These are phyloP conservation scores for Hypotaenidia okinawae DNA, from an alignment of 2,797 vertebrate species.

Conservation along the genomic window DNA sequence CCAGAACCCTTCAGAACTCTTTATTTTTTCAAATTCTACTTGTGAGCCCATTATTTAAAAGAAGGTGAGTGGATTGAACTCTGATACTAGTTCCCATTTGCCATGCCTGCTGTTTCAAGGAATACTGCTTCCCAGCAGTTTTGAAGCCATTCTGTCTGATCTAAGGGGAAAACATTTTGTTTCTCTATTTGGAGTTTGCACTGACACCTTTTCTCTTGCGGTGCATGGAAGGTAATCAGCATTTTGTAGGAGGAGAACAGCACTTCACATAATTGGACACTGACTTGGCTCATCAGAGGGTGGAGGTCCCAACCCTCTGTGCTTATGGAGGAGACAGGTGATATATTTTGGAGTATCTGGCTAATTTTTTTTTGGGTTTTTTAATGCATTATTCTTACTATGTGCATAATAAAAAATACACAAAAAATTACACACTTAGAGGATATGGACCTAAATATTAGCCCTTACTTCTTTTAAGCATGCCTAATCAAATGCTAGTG, in stretches of 20 bases:
- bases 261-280: not conserved
- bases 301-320: not conserved
- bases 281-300: not conserved
- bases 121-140: not conserved
- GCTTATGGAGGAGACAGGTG: not conserved
- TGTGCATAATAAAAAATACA: not conserved
- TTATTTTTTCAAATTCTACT: not conserved
- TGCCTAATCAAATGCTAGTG: not conserved
- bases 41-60: slow-evolving; percentile 1
- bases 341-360: not conserved
- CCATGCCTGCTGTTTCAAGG: not conserved
- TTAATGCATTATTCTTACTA: not conserved
- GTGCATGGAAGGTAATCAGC: not conserved
- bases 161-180: not conserved
- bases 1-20: not conserved
- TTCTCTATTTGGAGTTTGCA: not conserved
- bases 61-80: not conserved
- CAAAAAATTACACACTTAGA: not conserved
- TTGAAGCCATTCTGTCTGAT: not conserved
- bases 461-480: not conserved
- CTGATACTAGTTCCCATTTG: not conserved
- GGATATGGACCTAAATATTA: not conserved
- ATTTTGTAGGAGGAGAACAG: not conserved
- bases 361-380: not conserved
- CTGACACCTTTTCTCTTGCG: not conserved